phyloP scores from a whole-genome alignment of 2,888 invertebrate genomes.

The Colletes collaris region DNA sequence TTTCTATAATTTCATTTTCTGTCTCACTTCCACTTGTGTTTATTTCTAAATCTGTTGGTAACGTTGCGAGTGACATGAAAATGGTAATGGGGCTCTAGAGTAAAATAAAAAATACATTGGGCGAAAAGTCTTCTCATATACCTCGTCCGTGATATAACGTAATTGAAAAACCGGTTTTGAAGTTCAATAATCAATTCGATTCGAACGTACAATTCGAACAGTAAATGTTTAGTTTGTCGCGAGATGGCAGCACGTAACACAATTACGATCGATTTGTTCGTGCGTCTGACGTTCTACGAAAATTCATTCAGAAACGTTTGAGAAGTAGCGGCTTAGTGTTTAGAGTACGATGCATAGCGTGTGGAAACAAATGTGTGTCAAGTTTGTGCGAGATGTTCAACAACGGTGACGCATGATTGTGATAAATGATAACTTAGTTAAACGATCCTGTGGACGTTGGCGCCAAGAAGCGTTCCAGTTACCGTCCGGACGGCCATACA shows the following conservation, averaged over 20 bases:
- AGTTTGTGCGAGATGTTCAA: slow-evolving; percentile 23
- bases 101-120: too few species aligned
- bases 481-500: slow-evolving; percentile 23
- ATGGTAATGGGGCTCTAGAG: too few species aligned
- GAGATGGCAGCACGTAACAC: slow-evolving; percentile 24
- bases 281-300: neutral
- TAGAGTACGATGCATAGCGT: slow-evolving; percentile 28
- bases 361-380: slow-evolving; percentile 41
- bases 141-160: neutral
- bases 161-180: neutral
- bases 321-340: slow-evolving; percentile 26
- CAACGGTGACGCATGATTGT: slow-evolving; percentile 34
- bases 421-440: slow-evolving; percentile 25
- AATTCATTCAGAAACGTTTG: slow-evolving; percentile 2
- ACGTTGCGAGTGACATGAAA: too few species aligned
- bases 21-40: too few species aligned
- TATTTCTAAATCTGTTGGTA: too few species aligned
- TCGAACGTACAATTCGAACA: neutral
- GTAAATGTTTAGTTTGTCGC: accelerated
- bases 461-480: slow-evolving; percentile 19
- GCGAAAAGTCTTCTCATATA: neutral
- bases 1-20: too few species aligned
- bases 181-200: neutral
- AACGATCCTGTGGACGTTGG: slow-evolving; percentile 16
- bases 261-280: slow-evolving; percentile 1